Evolutionary conservation across 1,140 invertebrate species (phyloP), one percentile per base, ranked within the genome.

Genomic region (Cyclina sinensis): DNA sequence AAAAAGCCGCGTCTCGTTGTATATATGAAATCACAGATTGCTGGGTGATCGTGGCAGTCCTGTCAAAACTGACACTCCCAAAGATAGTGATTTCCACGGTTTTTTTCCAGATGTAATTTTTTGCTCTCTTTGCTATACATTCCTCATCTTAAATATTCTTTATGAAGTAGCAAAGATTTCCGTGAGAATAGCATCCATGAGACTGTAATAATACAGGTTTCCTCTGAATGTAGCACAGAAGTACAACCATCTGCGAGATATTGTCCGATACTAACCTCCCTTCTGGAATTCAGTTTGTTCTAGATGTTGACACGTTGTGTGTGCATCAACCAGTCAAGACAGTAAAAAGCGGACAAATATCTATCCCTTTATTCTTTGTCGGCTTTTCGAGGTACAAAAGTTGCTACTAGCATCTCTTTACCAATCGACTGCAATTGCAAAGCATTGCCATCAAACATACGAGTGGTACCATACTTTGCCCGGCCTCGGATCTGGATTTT

Each of bases 141-240:
- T 54, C 32, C 12, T 27, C 59, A 14, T 73, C 43, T 18, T 46
- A 24, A 35, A 37, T 51, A 0, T 62, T 86, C 12, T n/a, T n/a
- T n/a, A n/a, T n/a, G n/a, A 86, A 9, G 24, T 35, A 7, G 68
- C 88, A 87, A n/a, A 76, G 27, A 68, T 91, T 85, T 1, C 84
- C 85, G 59, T 91, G 90, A 30, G 46, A 90, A 74, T 81, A 88
- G 48, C 90, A 91, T 16, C 90, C 90, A 5, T 89, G 88, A 35
- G 90, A 89, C 32, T 88, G 68, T 80, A 9, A 87, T 35, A 1
- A 70, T 86, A 18, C 43, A 51, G 9, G 30, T 78, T 24, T 43
- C 35, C 0, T 46, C 37, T 2, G 27, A 9, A 4, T 37, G 27
- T 12, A 24, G 9, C 12, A 30, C 14, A 5, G 62, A 30, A 57